Evolutionary conservation across 2,888 invertebrate genomes (phyloP).

Genomic region (Alsophila aescularia): DNA sequence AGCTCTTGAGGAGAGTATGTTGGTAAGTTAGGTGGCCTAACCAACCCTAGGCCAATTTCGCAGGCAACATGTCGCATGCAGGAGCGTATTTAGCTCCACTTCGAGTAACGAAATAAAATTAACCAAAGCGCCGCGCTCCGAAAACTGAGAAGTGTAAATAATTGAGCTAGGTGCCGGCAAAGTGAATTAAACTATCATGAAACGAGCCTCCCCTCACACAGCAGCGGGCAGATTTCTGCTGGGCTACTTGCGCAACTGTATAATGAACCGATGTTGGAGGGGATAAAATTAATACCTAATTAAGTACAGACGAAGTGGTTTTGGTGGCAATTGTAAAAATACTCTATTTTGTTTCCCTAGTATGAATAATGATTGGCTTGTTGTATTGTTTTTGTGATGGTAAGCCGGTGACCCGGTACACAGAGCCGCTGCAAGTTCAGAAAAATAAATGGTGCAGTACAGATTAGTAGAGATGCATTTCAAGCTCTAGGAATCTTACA

Average conservation of each 20-base stretch:
- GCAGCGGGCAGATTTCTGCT: constrained; percentile 1
- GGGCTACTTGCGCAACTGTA: background rate
- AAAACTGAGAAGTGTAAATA: constrained; percentile 37
- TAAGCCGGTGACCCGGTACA: no score
- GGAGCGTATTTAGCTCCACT: constrained; percentile 13
- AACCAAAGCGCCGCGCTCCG: constrained; percentile 32
- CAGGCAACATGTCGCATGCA: constrained; percentile 17
- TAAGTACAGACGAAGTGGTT: no score
- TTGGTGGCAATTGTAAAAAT: no score
- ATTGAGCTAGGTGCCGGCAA: constrained; percentile 34
- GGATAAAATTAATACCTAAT: background rate
- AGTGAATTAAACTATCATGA: constrained; percentile 29
- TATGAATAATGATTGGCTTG: no score
- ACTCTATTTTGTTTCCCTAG: no score
- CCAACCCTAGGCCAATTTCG: background rate
- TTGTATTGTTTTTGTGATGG: no score
- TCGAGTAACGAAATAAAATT: constrained; percentile 34
- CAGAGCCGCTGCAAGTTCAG: no score
- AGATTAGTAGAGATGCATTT: constrained; percentile 5
- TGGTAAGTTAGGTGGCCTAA: background rate
- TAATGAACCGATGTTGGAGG: background rate
- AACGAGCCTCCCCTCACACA: background rate
- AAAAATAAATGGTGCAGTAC: no score
- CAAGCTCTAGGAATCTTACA: constrained; percentile 2
- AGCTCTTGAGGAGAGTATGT: background rate